Percentiles rank a stretch among this genome's conserved stretches.
Evolutionary conservation across 1,140 invertebrate genomes (phyloP).

Genomic region (Neocloeon triangulifer): DNA sequence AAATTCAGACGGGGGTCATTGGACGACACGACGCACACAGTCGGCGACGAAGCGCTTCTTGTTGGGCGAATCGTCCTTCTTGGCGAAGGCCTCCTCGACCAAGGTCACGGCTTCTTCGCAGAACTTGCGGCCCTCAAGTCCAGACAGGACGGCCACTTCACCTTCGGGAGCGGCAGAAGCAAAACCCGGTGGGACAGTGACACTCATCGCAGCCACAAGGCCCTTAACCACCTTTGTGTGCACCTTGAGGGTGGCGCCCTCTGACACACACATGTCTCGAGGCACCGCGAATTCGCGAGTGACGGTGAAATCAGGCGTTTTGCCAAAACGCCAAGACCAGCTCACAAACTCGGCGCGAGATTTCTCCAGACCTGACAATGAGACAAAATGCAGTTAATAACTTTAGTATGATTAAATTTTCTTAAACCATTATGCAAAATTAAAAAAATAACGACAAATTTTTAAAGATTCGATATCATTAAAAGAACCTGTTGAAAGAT

Average conservation of each 20-base stretch:
- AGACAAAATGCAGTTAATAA: conserved; percentile 5
- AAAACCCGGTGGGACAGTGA: conserved; percentile 10
- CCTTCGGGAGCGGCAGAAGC: conserved; percentile 6
- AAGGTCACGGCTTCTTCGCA: conserved; percentile 9
- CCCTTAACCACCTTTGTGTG: conserved; percentile 11
- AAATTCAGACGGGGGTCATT: too few species aligned
- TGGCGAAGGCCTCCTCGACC: conserved; percentile 6
- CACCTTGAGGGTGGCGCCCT: conserved; percentile 7
- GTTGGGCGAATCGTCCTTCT: background rate
- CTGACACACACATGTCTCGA: background rate
- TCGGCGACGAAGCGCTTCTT: conserved; percentile 3
- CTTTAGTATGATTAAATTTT: too few species aligned
- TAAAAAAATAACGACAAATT: too few species aligned
- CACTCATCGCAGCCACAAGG: conserved; percentile 10
- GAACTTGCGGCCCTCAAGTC: conserved; percentile 9
- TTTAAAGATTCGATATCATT: too few species aligned
- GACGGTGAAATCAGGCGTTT: conserved; percentile 62
- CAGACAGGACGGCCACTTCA: conserved; percentile 8
- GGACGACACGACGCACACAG: conserved; percentile 1
- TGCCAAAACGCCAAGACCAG: conserved; percentile 80
- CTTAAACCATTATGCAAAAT: too few species aligned
- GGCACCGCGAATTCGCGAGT: conserved; percentile 10
- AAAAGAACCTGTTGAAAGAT: too few species aligned
- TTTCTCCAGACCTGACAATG: conserved; percentile 32
- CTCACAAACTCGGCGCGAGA: conserved; percentile 38